Evolutionary conservation across 2,888 invertebrate genomes (phyloP).

Genomic region (Netelia fuscicornis): DNA sequence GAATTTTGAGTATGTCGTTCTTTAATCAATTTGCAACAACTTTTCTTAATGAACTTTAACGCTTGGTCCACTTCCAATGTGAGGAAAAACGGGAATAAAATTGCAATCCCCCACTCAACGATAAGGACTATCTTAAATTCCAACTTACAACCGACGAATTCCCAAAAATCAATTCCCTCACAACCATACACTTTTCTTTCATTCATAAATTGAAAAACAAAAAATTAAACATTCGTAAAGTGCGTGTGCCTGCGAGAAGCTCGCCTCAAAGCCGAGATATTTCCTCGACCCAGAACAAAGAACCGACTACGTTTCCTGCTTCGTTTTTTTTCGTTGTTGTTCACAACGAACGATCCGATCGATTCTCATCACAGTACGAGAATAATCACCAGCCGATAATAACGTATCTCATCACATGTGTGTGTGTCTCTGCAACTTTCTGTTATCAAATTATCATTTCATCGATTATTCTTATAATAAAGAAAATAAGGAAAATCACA

Average conservation of each 20-base stretch:
- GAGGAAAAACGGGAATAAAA: too few relatives aligned
- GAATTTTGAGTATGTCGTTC: too few relatives aligned
- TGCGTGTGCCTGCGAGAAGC: conserved; percentile 39
- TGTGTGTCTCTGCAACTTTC: conserved; percentile 25
- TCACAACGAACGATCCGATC: conserved; percentile 36
- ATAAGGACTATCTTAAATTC: too few relatives aligned
- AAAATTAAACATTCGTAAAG: background rate
- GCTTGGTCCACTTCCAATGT: too few relatives aligned
- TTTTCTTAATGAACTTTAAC: too few relatives aligned
- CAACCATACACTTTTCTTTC: background rate
- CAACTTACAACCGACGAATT: too few relatives aligned
- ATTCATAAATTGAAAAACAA: background rate
- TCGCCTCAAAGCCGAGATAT: conserved; percentile 43
- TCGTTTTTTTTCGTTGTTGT: too few relatives aligned
- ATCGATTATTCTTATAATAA: too few relatives aligned
- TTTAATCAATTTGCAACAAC: too few relatives aligned
- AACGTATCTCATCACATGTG: conserved; percentile 12
- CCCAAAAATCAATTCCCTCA: too few relatives aligned
- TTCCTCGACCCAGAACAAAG: conserved; percentile 37
- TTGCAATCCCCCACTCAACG: too few relatives aligned
- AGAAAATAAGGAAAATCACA: background rate
- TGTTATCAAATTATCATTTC: background rate
- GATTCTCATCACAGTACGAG: conserved; percentile 40
- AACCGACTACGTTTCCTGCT: conserved; percentile 37
- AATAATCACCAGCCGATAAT: conserved; percentile 18